Percentiles rank a stretch among this genome's conserved stretches.
phyloP scores from a whole-genome alignment of 2,113 vertebrate genomes.

The Elgaria multicarinata region DNA sequence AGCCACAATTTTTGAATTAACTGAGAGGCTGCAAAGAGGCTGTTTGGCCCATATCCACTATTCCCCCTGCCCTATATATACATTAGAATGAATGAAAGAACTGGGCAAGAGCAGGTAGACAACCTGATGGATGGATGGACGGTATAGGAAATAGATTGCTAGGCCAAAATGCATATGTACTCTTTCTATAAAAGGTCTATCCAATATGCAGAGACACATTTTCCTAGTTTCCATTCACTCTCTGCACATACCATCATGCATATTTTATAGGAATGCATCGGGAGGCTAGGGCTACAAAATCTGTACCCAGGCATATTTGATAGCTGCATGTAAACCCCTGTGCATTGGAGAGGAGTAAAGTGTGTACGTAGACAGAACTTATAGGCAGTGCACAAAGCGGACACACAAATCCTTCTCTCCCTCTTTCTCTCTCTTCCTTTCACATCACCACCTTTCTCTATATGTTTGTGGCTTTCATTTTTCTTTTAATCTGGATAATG shows the following conservation, averaged over 20 bases:
- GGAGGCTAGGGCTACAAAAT: not conserved
- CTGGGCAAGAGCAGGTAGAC: not conserved
- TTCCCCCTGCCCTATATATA: not conserved
- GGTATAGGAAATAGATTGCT: not conserved
- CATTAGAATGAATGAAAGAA: not conserved
- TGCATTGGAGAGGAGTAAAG: not conserved
- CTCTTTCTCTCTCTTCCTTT: not conserved
- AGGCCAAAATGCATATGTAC: not conserved
- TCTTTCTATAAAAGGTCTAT: not conserved
- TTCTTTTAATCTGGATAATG: not conserved
- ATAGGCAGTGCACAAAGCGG: not conserved
- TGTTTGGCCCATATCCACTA: not conserved
- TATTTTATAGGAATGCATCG: constrained; percentile 1
- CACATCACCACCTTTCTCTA: not conserved
- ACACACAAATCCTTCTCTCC: not conserved
- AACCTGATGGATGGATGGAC: not conserved
- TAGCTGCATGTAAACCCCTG: not conserved
- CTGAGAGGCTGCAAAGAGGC: constrained; percentile 14
- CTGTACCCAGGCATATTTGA: not conserved
- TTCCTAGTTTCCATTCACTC: not conserved
- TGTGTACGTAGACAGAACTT: not conserved
- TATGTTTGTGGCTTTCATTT: not conserved
- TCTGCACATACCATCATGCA: not conserved
- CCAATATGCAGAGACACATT: not conserved
- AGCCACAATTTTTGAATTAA: not conserved